phyloP scores from a whole-genome alignment of 2,113 vertebrate species.

The Silurus meridionalis region DNA sequence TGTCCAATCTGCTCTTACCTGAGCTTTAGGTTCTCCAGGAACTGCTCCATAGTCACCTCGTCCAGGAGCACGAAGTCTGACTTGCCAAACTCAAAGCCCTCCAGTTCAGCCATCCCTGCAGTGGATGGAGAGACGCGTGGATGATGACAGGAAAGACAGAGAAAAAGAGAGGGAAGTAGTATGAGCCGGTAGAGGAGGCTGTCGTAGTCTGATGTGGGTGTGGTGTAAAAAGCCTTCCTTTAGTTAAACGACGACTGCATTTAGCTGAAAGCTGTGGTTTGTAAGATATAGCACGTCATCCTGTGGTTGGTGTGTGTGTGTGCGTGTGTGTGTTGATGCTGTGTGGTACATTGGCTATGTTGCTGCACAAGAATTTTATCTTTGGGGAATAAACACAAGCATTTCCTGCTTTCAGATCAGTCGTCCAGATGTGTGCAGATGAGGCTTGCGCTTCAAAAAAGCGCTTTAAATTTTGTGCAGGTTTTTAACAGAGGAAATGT shows the following conservation, averaged over 20 bases:
- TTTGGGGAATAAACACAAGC: conserved; percentile 50
- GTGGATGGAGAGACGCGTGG: conserved; percentile 29
- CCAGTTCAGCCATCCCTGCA: conserved; percentile 82
- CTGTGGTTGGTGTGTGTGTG: conserved; percentile 54
- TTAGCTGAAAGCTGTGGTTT: conserved; percentile 60
- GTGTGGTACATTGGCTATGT: not conserved
- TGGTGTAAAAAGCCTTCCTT: conserved; percentile 51
- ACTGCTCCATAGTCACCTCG: conserved; percentile 89
- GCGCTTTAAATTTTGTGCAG: not conserved
- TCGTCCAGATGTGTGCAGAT: not conserved
- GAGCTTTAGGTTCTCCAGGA: conserved; percentile 86
- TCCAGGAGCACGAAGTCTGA: conserved; percentile 91
- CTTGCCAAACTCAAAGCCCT: conserved; percentile 85
- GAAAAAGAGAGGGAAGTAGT: conserved; percentile 61
- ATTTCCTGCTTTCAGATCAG: conserved; percentile 58
- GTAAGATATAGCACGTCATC: conserved; percentile 67
- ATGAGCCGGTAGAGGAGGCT: conserved; percentile 52
- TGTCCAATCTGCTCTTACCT: conserved; percentile 73
- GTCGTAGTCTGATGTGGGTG: conserved; percentile 59
- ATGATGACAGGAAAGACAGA: conserved; percentile 4
- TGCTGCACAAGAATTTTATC: conserved; percentile 45
- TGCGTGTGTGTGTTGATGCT: not conserved
- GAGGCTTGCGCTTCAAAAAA: not conserved
- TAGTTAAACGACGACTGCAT: conserved; percentile 53
- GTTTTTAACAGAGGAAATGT: conserved; percentile 10